Base-by-base conservation (phyloP, 2,888 invertebrate genomes). In the Tipula vernalis region DNA sequence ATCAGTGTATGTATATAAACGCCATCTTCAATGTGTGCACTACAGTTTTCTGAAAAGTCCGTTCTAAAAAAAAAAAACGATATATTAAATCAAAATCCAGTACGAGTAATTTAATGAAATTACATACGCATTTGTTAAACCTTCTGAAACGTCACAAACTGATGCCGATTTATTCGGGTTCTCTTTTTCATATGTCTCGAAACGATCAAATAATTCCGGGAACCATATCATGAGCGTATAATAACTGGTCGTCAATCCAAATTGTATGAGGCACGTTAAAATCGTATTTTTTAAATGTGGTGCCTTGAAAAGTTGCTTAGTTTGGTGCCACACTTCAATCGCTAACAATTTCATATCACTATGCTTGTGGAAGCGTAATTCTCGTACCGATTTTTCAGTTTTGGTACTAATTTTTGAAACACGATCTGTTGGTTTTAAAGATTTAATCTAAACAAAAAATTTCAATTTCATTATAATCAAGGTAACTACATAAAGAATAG, bases 201-300 rank as follows among this genome's bases (percentile, higher is more conserved):
- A 96, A 87, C 97, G 95, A 91, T 95, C 94, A 92, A 97, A 97
- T 89, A 97, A 91, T 91, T 97, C 97, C 13, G 97, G 97, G 92
- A 97, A 97, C 97, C 97, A 98, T 90, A 97, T 94, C 96, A 97
- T 97, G 83, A 97, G 92, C 6, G 97, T 97, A 91, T 97, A 97
- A 92, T 97, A 97, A 90, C 97, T 95, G 86, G 96, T 95, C 83
- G 96, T 96, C 87, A 96, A 92, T 89, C 97, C 96, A 90, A 97
- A 97, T 90, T 97, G 96, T 89, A 97, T 96, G 71, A 95, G 93
- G 90, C 97, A 96, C 86, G 96, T 95, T 87, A 96, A 93, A 87
- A 95, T 90, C 41, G 96, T 96, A 90, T 96, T 95, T 89, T 94
- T 94, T 86, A 95, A 92, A 92, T 96, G 95, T 12, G 96, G 96